Evolutionary conservation across 2,113 vertebrate genomes (phyloP).

Genomic region (Murina feae): DNA sequence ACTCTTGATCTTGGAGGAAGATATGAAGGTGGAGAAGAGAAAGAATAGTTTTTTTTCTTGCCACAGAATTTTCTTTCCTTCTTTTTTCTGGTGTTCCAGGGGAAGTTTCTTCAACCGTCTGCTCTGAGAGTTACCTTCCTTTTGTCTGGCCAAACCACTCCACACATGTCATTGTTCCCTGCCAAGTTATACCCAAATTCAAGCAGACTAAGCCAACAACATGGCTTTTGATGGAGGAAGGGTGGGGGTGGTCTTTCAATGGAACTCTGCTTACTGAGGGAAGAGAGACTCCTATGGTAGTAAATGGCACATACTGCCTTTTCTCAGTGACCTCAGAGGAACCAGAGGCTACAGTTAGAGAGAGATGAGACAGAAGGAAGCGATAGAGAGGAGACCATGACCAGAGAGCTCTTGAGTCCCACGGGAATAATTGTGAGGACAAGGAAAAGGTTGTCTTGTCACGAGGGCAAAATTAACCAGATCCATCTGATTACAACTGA

Average conservation of each 20-base stretch:
- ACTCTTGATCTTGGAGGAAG: not conserved
- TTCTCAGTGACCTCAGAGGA: slow-evolving; percentile 61
- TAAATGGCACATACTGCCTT: slow-evolving; percentile 51
- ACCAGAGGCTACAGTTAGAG: not conserved
- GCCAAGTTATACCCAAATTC: slow-evolving; percentile 64
- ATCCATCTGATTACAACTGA: slow-evolving; percentile 13
- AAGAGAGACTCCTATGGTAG: slow-evolving; percentile 52
- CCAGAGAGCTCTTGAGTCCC: not conserved
- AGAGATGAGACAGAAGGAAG: not conserved
- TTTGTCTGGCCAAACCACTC: slow-evolving; percentile 58
- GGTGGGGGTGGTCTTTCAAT: slow-evolving; percentile 46
- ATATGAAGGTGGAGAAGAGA: not conserved
- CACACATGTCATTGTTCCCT: slow-evolving; percentile 61
- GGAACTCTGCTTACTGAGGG: slow-evolving; percentile 76
- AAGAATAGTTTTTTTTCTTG: not conserved
- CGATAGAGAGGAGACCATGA: not conserved
- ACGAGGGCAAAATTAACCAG: slow-evolving; percentile 26
- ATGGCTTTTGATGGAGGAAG: slow-evolving; percentile 72
- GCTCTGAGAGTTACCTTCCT: slow-evolving; percentile 72
- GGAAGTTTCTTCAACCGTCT: slow-evolving; percentile 53
- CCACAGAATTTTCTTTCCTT: not conserved
- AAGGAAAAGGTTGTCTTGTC: slow-evolving; percentile 12
- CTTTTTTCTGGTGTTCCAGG: slow-evolving; percentile 29
- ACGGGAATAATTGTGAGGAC: slow-evolving; percentile 1
- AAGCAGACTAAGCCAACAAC: slow-evolving; percentile 73